These are phyloP conservation scores for Ceratitis capitata DNA, from an alignment of 1,140 invertebrate genomes.

Conservation along the genomic window DNA sequence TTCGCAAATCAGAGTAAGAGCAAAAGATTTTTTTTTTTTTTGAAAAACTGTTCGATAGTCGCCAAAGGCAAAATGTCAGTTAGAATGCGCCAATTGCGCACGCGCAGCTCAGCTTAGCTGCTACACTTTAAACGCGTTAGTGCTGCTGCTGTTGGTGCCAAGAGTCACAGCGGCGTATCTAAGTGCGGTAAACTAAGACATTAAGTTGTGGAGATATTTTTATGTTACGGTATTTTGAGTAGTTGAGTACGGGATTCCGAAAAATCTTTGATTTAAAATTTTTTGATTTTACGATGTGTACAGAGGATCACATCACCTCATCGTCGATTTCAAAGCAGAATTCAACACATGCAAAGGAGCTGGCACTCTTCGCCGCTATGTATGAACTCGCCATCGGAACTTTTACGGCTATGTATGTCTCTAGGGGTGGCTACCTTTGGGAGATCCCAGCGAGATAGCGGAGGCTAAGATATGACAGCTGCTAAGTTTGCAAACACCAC, in stretches of 20 bases:
- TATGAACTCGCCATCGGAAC: too few relatives aligned
- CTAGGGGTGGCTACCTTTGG: too few relatives aligned
- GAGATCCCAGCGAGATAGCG: too few relatives aligned
- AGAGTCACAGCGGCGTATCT: background rate
- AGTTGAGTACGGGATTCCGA: background rate
- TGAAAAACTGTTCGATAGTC: conserved; percentile 29
- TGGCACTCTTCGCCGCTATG: too few relatives aligned
- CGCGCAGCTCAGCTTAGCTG: background rate
- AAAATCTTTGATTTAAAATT: background rate
- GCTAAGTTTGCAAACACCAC: too few relatives aligned
- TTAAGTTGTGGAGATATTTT: background rate
- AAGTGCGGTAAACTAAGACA: background rate
- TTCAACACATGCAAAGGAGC: too few relatives aligned
- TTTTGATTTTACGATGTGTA: too few relatives aligned
- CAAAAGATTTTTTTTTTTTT: too few relatives aligned
- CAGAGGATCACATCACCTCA: too few relatives aligned
- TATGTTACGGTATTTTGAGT: background rate
- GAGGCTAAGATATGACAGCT: too few relatives aligned
- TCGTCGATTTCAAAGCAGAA: too few relatives aligned
- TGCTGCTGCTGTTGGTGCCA: background rate
- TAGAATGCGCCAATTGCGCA: conserved; percentile 25
- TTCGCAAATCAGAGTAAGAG: background rate
- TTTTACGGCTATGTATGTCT: too few relatives aligned
- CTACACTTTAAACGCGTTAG: conserved; percentile 29
- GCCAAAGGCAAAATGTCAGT: conserved; percentile 44